Evolutionary conservation across 2,797 vertebrate species (phyloP), one percentile per base, ranked within the genome.

Genomic region (Artibeus jamaicensis): DNA sequence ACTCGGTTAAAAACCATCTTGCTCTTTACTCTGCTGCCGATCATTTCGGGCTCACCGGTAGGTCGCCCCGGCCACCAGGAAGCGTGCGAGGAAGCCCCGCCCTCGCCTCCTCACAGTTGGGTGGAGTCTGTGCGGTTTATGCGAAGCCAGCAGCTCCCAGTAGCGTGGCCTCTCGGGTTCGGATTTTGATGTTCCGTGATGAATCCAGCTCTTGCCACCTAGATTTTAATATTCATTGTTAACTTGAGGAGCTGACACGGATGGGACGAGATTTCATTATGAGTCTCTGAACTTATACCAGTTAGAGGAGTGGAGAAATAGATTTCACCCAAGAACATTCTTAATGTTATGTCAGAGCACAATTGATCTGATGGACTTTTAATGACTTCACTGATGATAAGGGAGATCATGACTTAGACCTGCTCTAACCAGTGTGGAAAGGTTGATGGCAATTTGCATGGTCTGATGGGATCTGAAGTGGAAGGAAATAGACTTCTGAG

Each of bases 221-320:
- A 59, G 37, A 96, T 97, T 98, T 98, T 97, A 86, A 97, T 95
- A 89, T 96, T 98, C 92, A 86, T 97, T 95, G 91, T 96, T 93
- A 96, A 97, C 97, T 98, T 98, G 97, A 98, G 97, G 95, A 94
- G 89, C 97, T 96, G 97, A 95, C 93, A 97, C 34, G 24, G 88
- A 93, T 6, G 18, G 96, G 92, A 95, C 86, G 94, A 96, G 96
- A 98, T 98, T 98, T 98, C 97, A 97, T 96, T 93, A 95, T 86
- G 79, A 97, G 95, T 82, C 97, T 96, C 78, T 98, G 98, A 98
- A 97, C 96, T 98, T 82, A 71, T 50, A 97, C 95, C 95, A 67
- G 96, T 96, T 97, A 97, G 89, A 89, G 87, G 8, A 97, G 46
- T 83, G 22, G 94, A 96, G 70, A 97, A 97, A 97, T 96, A 96